Evolutionary conservation across 2,888 invertebrate genomes (phyloP), one percentile per base, ranked within the genome.

Genomic region (Synanthedon vespiformis): DNA sequence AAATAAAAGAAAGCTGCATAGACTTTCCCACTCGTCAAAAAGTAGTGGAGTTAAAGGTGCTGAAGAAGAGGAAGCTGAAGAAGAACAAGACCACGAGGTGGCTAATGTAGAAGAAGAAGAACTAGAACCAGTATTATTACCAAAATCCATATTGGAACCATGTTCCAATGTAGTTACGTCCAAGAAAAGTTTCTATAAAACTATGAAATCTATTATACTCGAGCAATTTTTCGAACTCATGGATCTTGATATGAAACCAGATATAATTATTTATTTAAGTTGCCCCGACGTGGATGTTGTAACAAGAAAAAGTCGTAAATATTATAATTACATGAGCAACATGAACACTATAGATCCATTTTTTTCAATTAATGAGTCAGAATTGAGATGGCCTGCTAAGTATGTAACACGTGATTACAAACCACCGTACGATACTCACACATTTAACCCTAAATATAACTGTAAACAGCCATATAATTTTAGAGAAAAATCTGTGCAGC

Each of bases 231-330:
- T 73, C 53, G 64, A 71, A 52, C n/a, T 85, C 52, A 77, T 83
- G 41, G 62, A 67, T 53, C 72, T 82, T 58, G 57, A 67, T 27
- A 56, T 80, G 53, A 74, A 74, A 56, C 87, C 89, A n/a, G 72
- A 82, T 59, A 64, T 91, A 48, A 79, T 92, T 18, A 84, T 92
- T 59, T 88, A 90, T 61, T 64, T 90, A 1, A 81, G 83, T 47
- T 89, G 90, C 57, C 80, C 89, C 22, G 88, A 89, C 57, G 68
- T 67, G 51, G 91, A 91, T 63, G 76, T 88, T n/a, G 61, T 89
- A 22, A 73, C 73, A 13, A 88, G 79, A 65, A 78, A 71, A 61
- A 58, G 52, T 50, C 68, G 71, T 50, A 80, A 72, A 59, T 83
- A 67, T 60, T 59, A 74, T 16, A 77, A 83, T 63, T 84, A 80